Evolutionary conservation across 2,113 vertebrate species (phyloP).

Genomic region (Tragelaphus imberbis): DNA sequence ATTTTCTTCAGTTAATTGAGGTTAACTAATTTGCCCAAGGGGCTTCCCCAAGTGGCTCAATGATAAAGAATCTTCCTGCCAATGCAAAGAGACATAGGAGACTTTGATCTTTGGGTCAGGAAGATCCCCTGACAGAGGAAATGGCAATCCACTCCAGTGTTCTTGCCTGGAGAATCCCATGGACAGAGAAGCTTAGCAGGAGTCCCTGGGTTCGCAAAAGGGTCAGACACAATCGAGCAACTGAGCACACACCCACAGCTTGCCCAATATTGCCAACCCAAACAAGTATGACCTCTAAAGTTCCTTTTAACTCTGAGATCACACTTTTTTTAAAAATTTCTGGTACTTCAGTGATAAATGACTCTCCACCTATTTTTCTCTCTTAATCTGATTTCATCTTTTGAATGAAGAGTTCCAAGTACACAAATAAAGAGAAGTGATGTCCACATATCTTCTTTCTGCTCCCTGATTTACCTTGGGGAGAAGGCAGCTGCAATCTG

Average conservation of each 20-base stretch:
- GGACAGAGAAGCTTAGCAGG: background rate
- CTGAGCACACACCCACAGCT: background rate
- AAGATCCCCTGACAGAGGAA: background rate
- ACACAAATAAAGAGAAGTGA: background rate
- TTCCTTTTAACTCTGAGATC: background rate
- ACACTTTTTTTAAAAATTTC: background rate
- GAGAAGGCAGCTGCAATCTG: conserved; percentile 44
- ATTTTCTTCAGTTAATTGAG: background rate
- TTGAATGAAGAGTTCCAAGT: background rate
- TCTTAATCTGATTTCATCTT: background rate
- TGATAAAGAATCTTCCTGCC: background rate
- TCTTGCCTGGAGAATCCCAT: background rate
- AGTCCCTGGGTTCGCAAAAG: background rate
- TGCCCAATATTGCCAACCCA: background rate
- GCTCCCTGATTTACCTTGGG: conserved; percentile 43
- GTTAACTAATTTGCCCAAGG: conserved; percentile 11
- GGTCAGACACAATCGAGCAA: background rate
- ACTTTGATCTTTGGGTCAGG: background rate
- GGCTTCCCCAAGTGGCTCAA: background rate
- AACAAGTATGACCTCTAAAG: background rate
- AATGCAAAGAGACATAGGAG: background rate
- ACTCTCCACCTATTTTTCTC: background rate
- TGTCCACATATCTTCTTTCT: background rate
- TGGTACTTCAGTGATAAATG: background rate
- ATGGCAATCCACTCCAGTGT: background rate